Evolutionary conservation across 2,888 invertebrate genomes (phyloP).

Genomic region (Leucoma salicis): DNA sequence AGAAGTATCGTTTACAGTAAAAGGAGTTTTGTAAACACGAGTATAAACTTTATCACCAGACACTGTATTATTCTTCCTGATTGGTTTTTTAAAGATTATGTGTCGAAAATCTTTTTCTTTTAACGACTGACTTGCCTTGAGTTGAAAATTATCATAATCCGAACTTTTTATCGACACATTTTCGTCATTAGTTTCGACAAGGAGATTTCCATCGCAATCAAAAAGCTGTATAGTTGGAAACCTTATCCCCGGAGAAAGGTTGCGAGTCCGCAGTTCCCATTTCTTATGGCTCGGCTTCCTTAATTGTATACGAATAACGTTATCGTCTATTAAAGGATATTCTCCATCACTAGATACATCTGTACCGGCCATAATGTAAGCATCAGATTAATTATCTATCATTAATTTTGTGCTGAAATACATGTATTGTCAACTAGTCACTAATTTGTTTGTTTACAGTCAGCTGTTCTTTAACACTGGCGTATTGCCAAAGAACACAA

Average conservation of each 20-base stretch:
- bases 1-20: conserved; percentile 34
- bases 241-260: conserved; percentile 82
- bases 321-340: conserved; percentile 73
- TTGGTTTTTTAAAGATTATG: conserved; percentile 52
- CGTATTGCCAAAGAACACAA: conserved; percentile 63
- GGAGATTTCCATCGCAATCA: conserved; percentile 83
- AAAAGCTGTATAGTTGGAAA: conserved; percentile 84
- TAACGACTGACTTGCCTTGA: conserved; percentile 62
- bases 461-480: conserved; percentile 72
- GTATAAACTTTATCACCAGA: conserved; percentile 72
- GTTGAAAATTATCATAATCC: conserved; percentile 49
- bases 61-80: conserved; percentile 71
- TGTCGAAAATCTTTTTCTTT: conserved; percentile 68
- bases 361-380: conserved; percentile 55
- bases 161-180: conserved; percentile 75
- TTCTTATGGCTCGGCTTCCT: conserved; percentile 83
- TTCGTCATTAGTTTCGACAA: conserved; percentile 83
- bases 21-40: conserved; percentile 58
- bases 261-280: conserved; percentile 85
- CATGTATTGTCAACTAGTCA: conserved; percentile 44
- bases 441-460: conserved; percentile 78
- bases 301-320: conserved; percentile 83
- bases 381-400: not conserved
- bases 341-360: conserved; percentile 67
- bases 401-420: not conserved